Conservation (phyloP, 2,888 invertebrate species). For the Theretra japonica region DNA sequence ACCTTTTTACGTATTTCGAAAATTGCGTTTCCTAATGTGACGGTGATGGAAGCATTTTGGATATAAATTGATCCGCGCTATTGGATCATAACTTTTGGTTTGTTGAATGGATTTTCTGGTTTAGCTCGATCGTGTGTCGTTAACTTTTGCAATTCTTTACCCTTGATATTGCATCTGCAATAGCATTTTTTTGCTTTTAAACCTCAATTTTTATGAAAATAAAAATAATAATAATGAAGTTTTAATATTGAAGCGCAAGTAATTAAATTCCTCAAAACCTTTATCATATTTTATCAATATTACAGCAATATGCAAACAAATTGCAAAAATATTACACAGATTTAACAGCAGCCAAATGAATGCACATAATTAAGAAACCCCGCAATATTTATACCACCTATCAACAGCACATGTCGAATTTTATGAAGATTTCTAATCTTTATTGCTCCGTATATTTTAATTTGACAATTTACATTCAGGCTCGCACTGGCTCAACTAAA, state of each 20-base stretch:
- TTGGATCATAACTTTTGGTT: constrained; percentile 30
- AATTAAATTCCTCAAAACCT: too few species aligned
- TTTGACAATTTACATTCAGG: constrained; percentile 31
- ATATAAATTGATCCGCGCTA: constrained; percentile 30
- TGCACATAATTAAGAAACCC: constrained; percentile 1
- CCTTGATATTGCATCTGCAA: neutral
- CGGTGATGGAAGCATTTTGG: constrained; percentile 34
- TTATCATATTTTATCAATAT: too few species aligned
- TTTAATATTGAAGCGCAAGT: too few species aligned
- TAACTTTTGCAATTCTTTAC: neutral
- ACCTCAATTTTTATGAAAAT: too few species aligned
- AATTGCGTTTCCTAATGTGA: constrained; percentile 49
- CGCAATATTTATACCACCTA: constrained; percentile 18
- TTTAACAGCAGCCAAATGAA: neutral
- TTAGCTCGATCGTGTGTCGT: neutral
- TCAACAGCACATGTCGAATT: constrained; percentile 13
- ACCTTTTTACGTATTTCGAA: constrained; percentile 54
- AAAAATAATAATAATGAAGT: too few species aligned
- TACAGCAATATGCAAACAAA: neutral
- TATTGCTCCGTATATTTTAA: constrained; percentile 20
- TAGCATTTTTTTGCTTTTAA: too few species aligned
- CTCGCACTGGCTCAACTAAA: constrained; percentile 22
- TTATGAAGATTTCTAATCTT: constrained; percentile 31
- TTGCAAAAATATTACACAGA: neutral
- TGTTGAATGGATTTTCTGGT: constrained; percentile 21